phyloP scores from a whole-genome alignment of 2,888 invertebrate species.

The Diploptera punctata region DNA sequence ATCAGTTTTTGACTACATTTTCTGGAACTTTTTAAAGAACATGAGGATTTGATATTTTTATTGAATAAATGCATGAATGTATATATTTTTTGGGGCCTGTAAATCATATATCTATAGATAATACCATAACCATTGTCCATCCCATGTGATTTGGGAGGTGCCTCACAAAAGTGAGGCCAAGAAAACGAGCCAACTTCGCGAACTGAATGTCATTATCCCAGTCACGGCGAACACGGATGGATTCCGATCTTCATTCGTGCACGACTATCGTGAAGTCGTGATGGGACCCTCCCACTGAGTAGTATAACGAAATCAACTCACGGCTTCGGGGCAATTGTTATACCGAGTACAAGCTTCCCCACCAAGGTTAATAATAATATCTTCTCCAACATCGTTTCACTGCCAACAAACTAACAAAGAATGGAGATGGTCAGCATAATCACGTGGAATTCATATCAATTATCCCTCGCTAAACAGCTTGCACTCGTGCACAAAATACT shows the following conservation, averaged over 20 bases:
- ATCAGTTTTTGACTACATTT: too few species aligned
- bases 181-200: too few species aligned
- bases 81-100: too few species aligned
- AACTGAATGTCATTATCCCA: constrained; percentile 1
- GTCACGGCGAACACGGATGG: constrained; percentile 11
- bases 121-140: too few species aligned
- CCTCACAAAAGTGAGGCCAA: too few species aligned
- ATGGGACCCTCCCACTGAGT: constrained; percentile 8
- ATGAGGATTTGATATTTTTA: too few species aligned
- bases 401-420: background rate
- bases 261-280: constrained; percentile 9
- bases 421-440: background rate
- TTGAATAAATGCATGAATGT: too few species aligned
- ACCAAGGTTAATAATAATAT: constrained; percentile 10
- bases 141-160: too few species aligned
- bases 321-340: background rate
- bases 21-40: too few species aligned
- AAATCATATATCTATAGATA: too few species aligned
- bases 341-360: background rate
- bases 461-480: too few species aligned
- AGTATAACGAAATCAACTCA: constrained; percentile 13
- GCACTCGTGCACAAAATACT: too few species aligned
- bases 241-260: constrained; percentile 17
- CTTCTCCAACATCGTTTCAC: background rate
- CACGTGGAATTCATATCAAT: constrained; percentile 1